Evolutionary conservation across 2,888 invertebrate genomes (phyloP).

Genomic region (Bhutanitis thaidina): DNA sequence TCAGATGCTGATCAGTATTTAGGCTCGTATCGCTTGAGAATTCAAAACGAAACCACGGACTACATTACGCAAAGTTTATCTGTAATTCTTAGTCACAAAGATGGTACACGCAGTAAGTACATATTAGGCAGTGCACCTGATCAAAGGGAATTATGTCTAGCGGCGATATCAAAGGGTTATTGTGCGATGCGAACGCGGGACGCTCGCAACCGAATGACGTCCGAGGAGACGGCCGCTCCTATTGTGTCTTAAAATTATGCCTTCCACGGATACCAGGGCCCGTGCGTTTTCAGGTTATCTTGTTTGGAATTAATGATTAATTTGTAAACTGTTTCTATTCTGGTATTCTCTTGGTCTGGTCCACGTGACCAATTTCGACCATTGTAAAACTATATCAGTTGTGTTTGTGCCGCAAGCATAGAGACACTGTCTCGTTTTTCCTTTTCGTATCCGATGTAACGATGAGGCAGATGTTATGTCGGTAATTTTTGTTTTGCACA

Average conservation of each 20-base stretch:
- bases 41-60: background rate
- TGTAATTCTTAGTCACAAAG: conserved; percentile 2
- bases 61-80: background rate
- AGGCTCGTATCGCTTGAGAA: background rate
- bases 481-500: no score
- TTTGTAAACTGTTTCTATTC: background rate
- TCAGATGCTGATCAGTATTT: no score
- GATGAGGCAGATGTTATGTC: no score
- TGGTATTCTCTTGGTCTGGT: no score
- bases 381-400: no score
- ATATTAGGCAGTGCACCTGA: conserved; percentile 25
- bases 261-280: background rate
- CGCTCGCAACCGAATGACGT: conserved; percentile 23
- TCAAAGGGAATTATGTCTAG: conserved; percentile 28
- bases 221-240: conserved; percentile 4
- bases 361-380: no score
- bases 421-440: no score
- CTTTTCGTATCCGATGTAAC: no score
- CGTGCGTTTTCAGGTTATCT: background rate
- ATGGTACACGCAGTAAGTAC: conserved; percentile 2
- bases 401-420: no score
- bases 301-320: background rate
- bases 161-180: conserved; percentile 46
- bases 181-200: conserved; percentile 30
- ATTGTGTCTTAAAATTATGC: conserved; percentile 14